Evolutionary conservation across 1,140 invertebrate species (phyloP), one percentile per base, ranked within the genome.

Genomic region (Eulimnadia texana): DNA sequence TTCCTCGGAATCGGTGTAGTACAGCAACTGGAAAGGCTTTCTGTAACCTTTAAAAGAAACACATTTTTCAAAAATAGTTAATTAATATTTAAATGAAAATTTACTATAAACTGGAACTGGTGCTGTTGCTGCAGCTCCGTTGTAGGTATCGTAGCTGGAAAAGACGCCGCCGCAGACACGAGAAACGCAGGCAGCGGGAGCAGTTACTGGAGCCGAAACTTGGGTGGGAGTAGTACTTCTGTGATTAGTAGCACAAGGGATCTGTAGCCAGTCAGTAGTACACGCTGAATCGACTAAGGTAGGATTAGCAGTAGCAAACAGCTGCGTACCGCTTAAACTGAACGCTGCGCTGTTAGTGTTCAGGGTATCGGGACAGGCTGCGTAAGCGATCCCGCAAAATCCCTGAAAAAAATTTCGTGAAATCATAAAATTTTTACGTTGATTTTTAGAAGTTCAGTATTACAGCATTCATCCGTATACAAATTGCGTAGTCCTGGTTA

Each of bases 301-400:
- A n/a, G n/a, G n/a, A n/a, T n/a, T n/a, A n/a, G n/a, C n/a, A n/a
- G n/a, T n/a, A n/a, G n/a, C n/a, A n/a, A n/a, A n/a, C n/a, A n/a
- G n/a, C n/a, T n/a, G n/a, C n/a, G n/a, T n/a, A n/a, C n/a, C n/a
- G n/a, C n/a, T n/a, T n/a, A n/a, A n/a, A n/a, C n/a, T n/a, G n/a
- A 16, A n/a, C 11, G 20, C 55, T 1, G 3, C 24, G 29, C 13
- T 9, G 9, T 25, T 27, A 25, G 28, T 6, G 27, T 58, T 58
- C 2, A 58, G 63, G 22, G 67, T 52, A 47, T 69, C 67, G 49
- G 63, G 13, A 51, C 66, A 67, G 10, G 66, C 63, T n/a, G 63
- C 64, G 63, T 70, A 70, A 51, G 68, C 69, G 28, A 74, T 74
- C 29, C 72, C 70, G 63, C 73, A 75, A 66, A 74, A 74, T 57